A percentile compares a stretch with the other conserved stretches of the same genome.
phyloP scores from a whole-genome alignment of 2,888 invertebrate genomes.

The Cybosia mesomella region DNA sequence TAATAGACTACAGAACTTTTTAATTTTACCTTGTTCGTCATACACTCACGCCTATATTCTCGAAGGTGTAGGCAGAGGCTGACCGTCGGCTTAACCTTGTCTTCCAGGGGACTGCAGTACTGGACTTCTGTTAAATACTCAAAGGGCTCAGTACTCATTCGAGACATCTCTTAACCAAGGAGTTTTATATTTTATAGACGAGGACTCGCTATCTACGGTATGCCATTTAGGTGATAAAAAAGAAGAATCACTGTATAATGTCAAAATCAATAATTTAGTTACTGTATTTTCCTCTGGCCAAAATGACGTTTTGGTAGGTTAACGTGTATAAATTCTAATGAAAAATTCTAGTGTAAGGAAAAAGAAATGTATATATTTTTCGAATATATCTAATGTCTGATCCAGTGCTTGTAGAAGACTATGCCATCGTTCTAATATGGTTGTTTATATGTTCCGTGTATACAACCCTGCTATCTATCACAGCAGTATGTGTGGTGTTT shows the following conservation, averaged over 20 bases:
- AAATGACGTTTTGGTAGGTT: constrained; percentile 16
- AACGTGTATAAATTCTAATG: constrained; percentile 9
- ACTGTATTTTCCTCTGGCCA: constrained; percentile 7
- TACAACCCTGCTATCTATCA: constrained; percentile 65
- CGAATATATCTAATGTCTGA: constrained; percentile 66
- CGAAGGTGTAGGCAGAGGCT: too few relatives aligned
- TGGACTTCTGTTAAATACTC: too few relatives aligned
- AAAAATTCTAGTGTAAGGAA: constrained; percentile 23
- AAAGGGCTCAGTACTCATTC: too few relatives aligned
- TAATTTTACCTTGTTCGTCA: too few relatives aligned
- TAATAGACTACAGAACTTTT: too few relatives aligned
- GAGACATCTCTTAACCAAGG: background rate
- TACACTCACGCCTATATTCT: too few relatives aligned
- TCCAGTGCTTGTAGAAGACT: constrained; percentile 60
- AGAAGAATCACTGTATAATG: constrained; percentile 7
- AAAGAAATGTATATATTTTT: constrained; percentile 22
- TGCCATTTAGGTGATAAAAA: background rate
- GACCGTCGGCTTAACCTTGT: too few relatives aligned
- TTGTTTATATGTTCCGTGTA: constrained; percentile 68
- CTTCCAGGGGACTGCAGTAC: too few relatives aligned
- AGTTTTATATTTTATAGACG: background rate
- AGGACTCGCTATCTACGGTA: background rate
- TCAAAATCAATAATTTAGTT: constrained; percentile 5
- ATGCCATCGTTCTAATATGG: constrained; percentile 68
- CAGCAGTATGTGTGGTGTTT: constrained; percentile 67